Evolutionary conservation across 2,113 vertebrate genomes (phyloP).

Genomic region (Cyphomyrus plagiostoma): DNA sequence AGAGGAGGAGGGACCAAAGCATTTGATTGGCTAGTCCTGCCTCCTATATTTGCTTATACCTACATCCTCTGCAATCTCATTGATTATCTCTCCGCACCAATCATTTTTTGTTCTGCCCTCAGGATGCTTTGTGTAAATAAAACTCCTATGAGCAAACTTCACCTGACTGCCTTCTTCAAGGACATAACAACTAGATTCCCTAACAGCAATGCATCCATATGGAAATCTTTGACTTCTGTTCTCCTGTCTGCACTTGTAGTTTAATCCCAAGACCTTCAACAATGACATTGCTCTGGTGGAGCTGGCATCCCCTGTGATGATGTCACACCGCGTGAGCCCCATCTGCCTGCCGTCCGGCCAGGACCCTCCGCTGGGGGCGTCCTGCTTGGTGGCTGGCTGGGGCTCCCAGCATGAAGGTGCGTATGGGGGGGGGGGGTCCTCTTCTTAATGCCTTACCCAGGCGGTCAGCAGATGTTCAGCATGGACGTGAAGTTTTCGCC

Average conservation of each 20-base stretch:
- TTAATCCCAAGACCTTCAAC: constrained; percentile 86
- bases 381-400: constrained; percentile 86
- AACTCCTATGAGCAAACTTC: background rate
- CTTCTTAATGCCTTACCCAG: background rate
- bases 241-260: constrained; percentile 56
- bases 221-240: background rate
- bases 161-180: background rate
- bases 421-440: background rate
- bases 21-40: no score
- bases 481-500: background rate
- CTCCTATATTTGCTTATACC: no score
- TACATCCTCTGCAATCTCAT: no score
- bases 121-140: no score
- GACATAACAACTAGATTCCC: background rate
- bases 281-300: constrained; percentile 86
- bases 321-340: constrained; percentile 56
- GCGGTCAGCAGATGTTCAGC: background rate
- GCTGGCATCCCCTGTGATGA: constrained; percentile 64
- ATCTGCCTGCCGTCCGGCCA: constrained; percentile 74
- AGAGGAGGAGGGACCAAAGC: no score
- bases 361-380: constrained; percentile 70
- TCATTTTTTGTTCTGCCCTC: no score
- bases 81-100: no score
- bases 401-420: constrained; percentile 87
- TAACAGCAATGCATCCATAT: background rate